A percentile compares a stretch with the other conserved stretches of the same genome.
Conservation (phyloP, 2,888 invertebrate species). For the Rhabditoides inermis region DNA sequence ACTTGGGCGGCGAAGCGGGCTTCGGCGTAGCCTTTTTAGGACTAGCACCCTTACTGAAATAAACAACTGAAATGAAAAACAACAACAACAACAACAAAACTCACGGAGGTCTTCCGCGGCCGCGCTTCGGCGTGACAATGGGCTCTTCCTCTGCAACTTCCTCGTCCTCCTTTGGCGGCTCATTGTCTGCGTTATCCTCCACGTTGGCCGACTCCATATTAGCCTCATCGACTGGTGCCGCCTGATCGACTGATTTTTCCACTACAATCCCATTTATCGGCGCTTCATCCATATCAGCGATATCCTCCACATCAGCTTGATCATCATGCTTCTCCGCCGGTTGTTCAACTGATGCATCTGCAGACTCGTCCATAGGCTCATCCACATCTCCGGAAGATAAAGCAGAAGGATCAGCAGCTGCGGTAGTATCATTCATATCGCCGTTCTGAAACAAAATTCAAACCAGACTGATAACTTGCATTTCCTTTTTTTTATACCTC, state of each 20-base stretch:
- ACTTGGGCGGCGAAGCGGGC: no score
- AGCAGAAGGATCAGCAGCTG: no score
- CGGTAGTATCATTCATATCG: no score
- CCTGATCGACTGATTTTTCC: conserved; percentile 6
- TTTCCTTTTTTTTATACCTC: not conserved
- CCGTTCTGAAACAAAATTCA: no score
- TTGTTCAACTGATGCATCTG: not conserved
- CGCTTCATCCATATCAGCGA: not conserved
- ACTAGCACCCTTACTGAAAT: no score
- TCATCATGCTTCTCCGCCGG: no score
- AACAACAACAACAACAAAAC: not conserved
- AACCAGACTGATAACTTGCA: no score
- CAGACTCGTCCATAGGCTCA: not conserved
- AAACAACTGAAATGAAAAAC: not conserved
- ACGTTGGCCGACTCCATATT: not conserved
- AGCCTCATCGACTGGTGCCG: not conserved
- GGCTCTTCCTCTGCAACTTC: conserved; percentile 5
- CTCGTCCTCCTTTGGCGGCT: conserved; percentile 4
- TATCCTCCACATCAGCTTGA: conserved; percentile 4
- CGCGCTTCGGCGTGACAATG: not conserved
- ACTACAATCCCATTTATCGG: no score
- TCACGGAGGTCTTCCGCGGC: not conserved
- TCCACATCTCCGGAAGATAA: no score
- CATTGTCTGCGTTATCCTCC: conserved; percentile 3
- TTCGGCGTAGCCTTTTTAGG: no score